Evolutionary conservation across 2,888 invertebrate species (phyloP).

Genomic region (Caenorhabditis afra): DNA sequence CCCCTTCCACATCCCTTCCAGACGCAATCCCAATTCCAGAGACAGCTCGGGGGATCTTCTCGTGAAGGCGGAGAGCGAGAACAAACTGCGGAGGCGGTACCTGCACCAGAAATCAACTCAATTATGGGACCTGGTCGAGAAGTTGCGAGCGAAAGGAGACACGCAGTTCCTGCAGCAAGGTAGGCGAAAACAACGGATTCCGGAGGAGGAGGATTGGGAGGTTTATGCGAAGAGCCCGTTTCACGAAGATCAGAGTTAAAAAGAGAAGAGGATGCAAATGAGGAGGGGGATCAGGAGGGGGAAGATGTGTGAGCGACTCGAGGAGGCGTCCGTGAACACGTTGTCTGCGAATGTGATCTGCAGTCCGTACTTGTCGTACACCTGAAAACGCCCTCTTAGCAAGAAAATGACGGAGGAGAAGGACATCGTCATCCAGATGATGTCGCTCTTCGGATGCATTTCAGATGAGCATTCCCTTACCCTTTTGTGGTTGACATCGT

Average conservation of each 20-base stretch:
- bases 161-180: conserved; percentile 71
- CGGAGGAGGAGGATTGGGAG: conserved; percentile 1
- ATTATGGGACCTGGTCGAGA: conserved; percentile 77
- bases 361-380: conserved; percentile 54
- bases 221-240: conserved; percentile 31
- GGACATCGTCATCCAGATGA: too few species aligned
- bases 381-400: conserved; percentile 38
- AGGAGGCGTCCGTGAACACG: conserved; percentile 49
- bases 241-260: conserved; percentile 34
- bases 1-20: neutral
- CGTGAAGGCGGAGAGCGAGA: conserved; percentile 70
- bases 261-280: conserved; percentile 33
- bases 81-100: conserved; percentile 67
- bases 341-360: conserved; percentile 53
- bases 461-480: conserved; percentile 25
- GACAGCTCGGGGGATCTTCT: conserved; percentile 68
- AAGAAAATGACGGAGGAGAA: too few species aligned
- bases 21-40: conserved; percentile 36
- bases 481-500: conserved; percentile 58
- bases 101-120: conserved; percentile 76
- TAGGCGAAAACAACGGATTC: conserved; percentile 9
- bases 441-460: conserved; percentile 12
- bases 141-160: conserved; percentile 73
- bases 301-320: conserved; percentile 28
- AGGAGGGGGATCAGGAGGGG: conserved; percentile 7